These are phyloP conservation scores for Drosophila paramelanica DNA, from an alignment of 2,888 invertebrate species.

Conservation along the genomic window DNA sequence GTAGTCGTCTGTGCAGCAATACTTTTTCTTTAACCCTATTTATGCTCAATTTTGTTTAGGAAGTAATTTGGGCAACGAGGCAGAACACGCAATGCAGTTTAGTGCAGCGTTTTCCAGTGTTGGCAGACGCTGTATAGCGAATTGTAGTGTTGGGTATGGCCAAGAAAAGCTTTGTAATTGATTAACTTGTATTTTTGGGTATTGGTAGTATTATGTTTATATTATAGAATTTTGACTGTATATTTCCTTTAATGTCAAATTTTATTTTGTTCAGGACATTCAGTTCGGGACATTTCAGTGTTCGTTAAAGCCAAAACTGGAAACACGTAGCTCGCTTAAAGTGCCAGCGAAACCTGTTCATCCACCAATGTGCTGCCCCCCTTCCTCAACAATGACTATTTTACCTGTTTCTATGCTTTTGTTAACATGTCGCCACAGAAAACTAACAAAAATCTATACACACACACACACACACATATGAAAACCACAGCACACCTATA, in stretches of 20 bases:
- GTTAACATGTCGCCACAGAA: constrained; percentile 70
- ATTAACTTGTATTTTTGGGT: background rate
- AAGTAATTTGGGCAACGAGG: constrained; percentile 38
- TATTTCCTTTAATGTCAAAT: too few relatives aligned
- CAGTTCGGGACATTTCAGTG: constrained; percentile 8
- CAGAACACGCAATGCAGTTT: constrained; percentile 34
- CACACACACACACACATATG: constrained; percentile 1
- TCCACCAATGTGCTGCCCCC: background rate
- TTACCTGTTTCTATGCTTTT: constrained; percentile 62
- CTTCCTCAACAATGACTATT: constrained; percentile 5
- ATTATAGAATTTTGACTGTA: background rate
- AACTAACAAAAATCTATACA: constrained; percentile 67
- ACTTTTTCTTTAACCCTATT: constrained; percentile 19
- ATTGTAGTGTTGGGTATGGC: background rate
- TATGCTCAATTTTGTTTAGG: constrained; percentile 41
- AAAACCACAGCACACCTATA: constrained; percentile 60
- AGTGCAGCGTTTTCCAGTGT: background rate
- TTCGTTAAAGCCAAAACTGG: constrained; percentile 31
- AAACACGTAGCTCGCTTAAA: constrained; percentile 37
- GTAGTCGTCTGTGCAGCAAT: constrained; percentile 62
- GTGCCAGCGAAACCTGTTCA: constrained; percentile 17
- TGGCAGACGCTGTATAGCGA: background rate
- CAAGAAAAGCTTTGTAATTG: background rate
- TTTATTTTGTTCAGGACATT: constrained; percentile 1
- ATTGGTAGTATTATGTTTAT: background rate